A percentile compares a stretch with the other conserved stretches of the same genome.
Conservation (phyloP, 2,888 invertebrate genomes). For the Acrobasis suavella region DNA sequence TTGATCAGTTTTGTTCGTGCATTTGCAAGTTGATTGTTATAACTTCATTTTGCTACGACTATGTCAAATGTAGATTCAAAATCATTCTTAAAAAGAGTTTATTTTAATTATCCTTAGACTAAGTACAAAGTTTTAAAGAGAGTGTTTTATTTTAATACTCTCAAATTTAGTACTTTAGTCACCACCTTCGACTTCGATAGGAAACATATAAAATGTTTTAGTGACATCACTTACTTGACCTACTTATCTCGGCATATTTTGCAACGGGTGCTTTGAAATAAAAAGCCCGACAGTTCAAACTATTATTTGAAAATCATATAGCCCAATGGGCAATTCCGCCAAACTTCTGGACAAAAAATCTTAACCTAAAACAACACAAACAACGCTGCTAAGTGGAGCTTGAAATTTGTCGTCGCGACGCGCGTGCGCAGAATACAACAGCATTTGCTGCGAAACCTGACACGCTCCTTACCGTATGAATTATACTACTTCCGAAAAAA, state of each 20-base stretch:
- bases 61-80: too few species aligned
- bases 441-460: conserved; percentile 79
- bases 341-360: conserved; percentile 34
- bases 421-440: conserved; percentile 66
- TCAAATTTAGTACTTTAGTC: too few species aligned
- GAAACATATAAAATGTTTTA: too few species aligned
- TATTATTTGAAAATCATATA: not conserved
- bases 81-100: too few species aligned
- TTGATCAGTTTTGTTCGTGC: not conserved
- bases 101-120: too few species aligned
- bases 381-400: conserved; percentile 41
- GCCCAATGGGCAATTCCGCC: conserved; percentile 21
- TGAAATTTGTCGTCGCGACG: conserved; percentile 44
- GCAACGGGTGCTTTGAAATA: too few species aligned
- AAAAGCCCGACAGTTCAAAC: not conserved
- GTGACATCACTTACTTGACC: not conserved
- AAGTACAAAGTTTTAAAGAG: too few species aligned
- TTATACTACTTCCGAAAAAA: conserved; percentile 73
- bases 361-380: conserved; percentile 30
- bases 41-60: too few species aligned
- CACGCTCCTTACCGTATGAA: conserved; percentile 73
- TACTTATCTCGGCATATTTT: not conserved
- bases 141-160: too few species aligned
- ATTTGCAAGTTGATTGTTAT: too few species aligned
- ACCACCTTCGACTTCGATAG: too few species aligned